These are phyloP conservation scores for Nannoperca australis DNA, from an alignment of 2,797 vertebrate species.

Conservation along the genomic window DNA sequence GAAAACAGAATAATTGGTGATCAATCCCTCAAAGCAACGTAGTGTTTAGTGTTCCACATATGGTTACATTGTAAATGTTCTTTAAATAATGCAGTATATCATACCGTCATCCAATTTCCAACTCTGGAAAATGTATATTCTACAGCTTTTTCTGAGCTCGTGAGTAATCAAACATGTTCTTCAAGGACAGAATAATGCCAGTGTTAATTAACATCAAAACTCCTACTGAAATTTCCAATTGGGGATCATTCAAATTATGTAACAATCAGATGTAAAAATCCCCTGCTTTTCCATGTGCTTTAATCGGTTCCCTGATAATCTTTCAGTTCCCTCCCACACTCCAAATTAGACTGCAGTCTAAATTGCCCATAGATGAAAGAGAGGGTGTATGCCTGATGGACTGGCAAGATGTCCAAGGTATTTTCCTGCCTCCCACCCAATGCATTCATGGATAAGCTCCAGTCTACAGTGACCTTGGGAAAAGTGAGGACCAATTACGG, in stretches of 20 bases:
- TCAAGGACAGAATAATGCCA: constrained; percentile 31
- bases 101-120: constrained; percentile 1
- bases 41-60: constrained; percentile 6
- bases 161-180: constrained; percentile 25
- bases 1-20: constrained; percentile 6
- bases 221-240: constrained; percentile 23
- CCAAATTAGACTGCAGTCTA: constrained; percentile 18
- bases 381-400: constrained; percentile 31
- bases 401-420: constrained; percentile 42
- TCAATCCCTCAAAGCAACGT: not conserved
- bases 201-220: constrained; percentile 45
- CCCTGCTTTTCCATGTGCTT: constrained; percentile 13
- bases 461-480: constrained; percentile 13
- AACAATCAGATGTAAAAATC: constrained; percentile 14
- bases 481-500: constrained; percentile 30
- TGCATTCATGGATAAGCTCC: constrained; percentile 14
- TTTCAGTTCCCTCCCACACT: constrained; percentile 44
- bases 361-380: constrained; percentile 54
- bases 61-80: not conserved
- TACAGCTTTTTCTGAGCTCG: not conserved
- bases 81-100: constrained; percentile 9
- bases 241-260: constrained; percentile 36
- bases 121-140: not conserved
- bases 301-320: constrained; percentile 35
- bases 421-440: constrained; percentile 52